Evolutionary conservation across 53 echinoderm and acorn worm species (phyloP).

Genomic region (Glandiceps talaboti): DNA sequence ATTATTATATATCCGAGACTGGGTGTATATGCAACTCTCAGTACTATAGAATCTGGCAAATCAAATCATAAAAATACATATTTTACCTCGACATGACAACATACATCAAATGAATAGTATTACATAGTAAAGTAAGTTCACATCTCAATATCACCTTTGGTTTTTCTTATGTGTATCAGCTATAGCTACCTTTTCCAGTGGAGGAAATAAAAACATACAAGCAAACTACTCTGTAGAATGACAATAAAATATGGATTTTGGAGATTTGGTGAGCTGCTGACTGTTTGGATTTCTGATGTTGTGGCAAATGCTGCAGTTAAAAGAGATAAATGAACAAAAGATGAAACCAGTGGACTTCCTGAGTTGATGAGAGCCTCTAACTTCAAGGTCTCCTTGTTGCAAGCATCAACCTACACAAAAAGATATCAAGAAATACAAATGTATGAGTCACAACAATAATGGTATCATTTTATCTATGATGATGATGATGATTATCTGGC

Average conservation of each 20-base stretch:
- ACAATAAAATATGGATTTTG: background rate
- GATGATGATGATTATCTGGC: too few species aligned
- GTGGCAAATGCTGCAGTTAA: conserved; percentile 53
- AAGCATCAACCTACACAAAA: conserved; percentile 60
- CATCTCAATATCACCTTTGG: background rate
- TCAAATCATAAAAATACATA: too few species aligned
- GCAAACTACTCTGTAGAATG: background rate
- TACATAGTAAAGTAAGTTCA: too few species aligned
- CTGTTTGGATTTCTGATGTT: conserved; percentile 21
- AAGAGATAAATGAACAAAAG: conserved; percentile 59
- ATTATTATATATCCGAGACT: background rate
- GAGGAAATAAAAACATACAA: background rate
- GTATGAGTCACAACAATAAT: too few species aligned
- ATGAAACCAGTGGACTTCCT: conserved; percentile 58
- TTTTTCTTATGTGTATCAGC: background rate
- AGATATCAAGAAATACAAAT: too few species aligned
- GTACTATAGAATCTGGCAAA: background rate
- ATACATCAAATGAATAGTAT: too few species aligned
- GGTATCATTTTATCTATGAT: too few species aligned
- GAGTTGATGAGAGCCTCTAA: conserved; percentile 78
- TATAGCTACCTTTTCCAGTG: background rate
- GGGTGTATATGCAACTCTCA: background rate
- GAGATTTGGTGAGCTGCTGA: background rate
- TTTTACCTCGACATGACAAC: too few species aligned
- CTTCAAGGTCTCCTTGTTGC: conserved; percentile 81